Base-by-base conservation (phyloP, 2,888 invertebrate species). In the Chrysomela aeneicollis region DNA sequence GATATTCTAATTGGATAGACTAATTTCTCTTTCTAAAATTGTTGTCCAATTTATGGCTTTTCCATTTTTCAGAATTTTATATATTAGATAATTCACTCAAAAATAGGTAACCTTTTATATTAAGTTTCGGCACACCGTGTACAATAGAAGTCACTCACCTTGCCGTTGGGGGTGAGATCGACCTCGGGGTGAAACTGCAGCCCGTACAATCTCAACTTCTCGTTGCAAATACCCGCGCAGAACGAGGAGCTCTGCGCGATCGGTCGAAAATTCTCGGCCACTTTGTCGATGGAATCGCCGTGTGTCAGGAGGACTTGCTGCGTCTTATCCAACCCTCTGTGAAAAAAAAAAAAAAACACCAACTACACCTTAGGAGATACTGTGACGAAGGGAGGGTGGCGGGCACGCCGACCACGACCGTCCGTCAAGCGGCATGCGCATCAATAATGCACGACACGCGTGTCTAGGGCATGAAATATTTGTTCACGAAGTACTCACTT, bases 181-280 rank as follows among this genome's bases (percentile, higher is more conserved):
- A 99, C 95, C 87, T 99, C 98, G 0, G 98, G 99, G 83, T 99
- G 99, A 84, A 99, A 99, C 85, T 99, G 99, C 68, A 99, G 93
- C 26, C 98, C 99, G 80, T 96, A 98, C 64, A 97, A 87, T 60
- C 92, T 89, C 82, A 92, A 86, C 80, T 93, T 92, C 79, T 97
- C 97, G 85, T 95, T 94, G 77, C 93, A 92, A 77, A 99, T 93
- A 62, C 93, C 98, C 10, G 94, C 92, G 73, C 95, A 88, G 80
- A 94, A 89, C 72, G 91, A 89, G 77, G 90, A 90, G 49, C 94
- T 94, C 80, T 90, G 90, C 42, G 96, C 98, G 62, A 94, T 91
- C 18, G 93, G 87, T 77, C 92, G 90, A 83, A 99, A 95, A 71
- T 89, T 88, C 53, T 96, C 93, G 30, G 97, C 97, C 22, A 97